These are phyloP conservation scores for Aproaerema taeniolella DNA, from an alignment of 2,888 invertebrate genomes.

Conservation along the genomic window DNA sequence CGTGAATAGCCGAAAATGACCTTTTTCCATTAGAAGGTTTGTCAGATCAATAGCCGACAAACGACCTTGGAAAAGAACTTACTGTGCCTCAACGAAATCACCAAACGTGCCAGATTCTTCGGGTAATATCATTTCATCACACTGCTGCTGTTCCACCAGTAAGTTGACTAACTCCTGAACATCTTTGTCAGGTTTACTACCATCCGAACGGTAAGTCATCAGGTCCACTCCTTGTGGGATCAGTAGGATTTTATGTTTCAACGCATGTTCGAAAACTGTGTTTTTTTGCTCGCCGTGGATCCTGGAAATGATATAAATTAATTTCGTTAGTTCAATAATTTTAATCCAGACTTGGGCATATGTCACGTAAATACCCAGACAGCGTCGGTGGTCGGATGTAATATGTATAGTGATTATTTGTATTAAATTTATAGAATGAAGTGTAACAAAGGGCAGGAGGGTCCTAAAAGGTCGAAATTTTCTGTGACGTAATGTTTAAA, in stretches of 20 bases:
- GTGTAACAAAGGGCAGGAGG: background rate
- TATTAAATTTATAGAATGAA: background rate
- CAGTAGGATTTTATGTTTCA: conserved; percentile 23
- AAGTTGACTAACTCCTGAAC: conserved; percentile 4
- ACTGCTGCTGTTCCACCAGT: conserved; percentile 6
- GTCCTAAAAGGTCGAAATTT: no score
- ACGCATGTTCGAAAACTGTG: conserved; percentile 27
- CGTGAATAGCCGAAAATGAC: no score
- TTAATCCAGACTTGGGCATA: background rate
- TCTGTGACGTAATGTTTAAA: no score
- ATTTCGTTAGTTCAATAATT: background rate
- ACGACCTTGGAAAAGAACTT: no score
- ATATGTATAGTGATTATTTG: no score
- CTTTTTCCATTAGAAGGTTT: no score
- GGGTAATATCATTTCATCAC: conserved; percentile 4
- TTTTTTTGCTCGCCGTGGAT: conserved; percentile 33
- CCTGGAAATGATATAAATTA: conserved; percentile 20
- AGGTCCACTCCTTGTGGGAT: conserved; percentile 23
- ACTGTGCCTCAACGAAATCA: conserved; percentile 2
- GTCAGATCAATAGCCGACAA: no score
- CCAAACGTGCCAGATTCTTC: conserved; percentile 2
- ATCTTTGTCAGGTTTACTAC: background rate
- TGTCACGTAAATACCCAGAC: no score
- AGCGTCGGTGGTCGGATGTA: no score
- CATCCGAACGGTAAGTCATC: conserved; percentile 5